phyloP scores from a whole-genome alignment of 2,797 vertebrate species.

The Malacoctenus gilli region DNA sequence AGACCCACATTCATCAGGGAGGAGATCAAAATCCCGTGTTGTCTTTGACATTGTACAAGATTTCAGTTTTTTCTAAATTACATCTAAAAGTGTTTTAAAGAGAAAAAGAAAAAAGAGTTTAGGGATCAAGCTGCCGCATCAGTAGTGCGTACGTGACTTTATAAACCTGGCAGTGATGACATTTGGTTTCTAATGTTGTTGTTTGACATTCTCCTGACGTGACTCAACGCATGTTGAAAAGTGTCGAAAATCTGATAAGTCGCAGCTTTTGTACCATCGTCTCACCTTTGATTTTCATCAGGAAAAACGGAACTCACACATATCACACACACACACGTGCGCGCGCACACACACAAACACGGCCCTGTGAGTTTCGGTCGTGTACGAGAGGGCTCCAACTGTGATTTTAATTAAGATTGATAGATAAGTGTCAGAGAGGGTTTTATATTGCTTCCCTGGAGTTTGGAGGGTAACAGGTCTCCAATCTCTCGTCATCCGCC shows the following conservation, averaged over 20 bases:
- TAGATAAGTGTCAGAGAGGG: constrained; percentile 32
- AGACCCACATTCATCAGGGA: too few relatives aligned
- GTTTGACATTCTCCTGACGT: constrained; percentile 53
- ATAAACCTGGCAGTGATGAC: neutral
- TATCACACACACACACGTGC: neutral
- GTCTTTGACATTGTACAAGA: too few relatives aligned
- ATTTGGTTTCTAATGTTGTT: constrained; percentile 18
- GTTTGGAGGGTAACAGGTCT: constrained; percentile 40
- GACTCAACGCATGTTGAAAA: constrained; percentile 50
- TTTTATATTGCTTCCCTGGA: constrained; percentile 45
- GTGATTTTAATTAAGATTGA: constrained; percentile 56
- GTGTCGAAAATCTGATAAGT: constrained; percentile 52
- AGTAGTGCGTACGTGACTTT: too few relatives aligned
- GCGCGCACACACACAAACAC: neutral
- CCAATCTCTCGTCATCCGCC: constrained; percentile 23
- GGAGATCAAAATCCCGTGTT: too few relatives aligned
- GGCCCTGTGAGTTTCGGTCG: constrained; percentile 3
- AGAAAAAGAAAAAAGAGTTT: too few relatives aligned
- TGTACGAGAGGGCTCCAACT: constrained; percentile 24
- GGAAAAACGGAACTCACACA: constrained; percentile 15
- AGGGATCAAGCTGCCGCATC: too few relatives aligned
- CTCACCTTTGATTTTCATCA: constrained; percentile 56
- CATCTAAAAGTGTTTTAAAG: too few relatives aligned
- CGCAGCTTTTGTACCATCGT: constrained; percentile 36
- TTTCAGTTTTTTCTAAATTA: too few relatives aligned